phyloP scores from a whole-genome alignment of 2,888 invertebrate genomes.

The Idaea straminata region DNA sequence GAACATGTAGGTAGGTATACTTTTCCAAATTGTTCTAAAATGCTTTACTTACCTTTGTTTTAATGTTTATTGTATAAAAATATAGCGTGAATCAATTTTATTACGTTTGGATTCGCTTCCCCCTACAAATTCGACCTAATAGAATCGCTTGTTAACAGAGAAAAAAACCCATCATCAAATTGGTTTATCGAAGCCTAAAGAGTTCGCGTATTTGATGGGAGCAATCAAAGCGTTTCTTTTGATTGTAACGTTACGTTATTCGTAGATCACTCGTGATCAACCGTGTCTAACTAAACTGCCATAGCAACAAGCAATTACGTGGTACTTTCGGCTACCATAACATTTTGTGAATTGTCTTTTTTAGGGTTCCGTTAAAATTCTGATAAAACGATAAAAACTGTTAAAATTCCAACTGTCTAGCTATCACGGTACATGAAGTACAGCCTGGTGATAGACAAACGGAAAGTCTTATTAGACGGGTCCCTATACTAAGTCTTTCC shows the following conservation, averaged over 20 bases:
- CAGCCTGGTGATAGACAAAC: no score
- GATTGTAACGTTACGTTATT: slow-evolving; percentile 33
- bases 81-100: neutral
- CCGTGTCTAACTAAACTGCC: slow-evolving; percentile 29
- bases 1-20: no score
- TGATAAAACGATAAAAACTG: no score
- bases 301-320: slow-evolving; percentile 47
- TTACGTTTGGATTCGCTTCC: slow-evolving; percentile 18
- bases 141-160: slow-evolving; percentile 10
- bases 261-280: slow-evolving; percentile 33
- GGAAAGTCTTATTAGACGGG: no score
- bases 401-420: no score
- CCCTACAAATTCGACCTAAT: slow-evolving; percentile 14
- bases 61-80: no score
- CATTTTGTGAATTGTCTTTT: slow-evolving; percentile 26
- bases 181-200: slow-evolving; percentile 14
- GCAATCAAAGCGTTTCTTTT: slow-evolving; percentile 31
- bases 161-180: slow-evolving; percentile 14
- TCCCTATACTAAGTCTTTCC: no score
- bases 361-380: no score
- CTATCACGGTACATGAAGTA: no score
- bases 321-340: slow-evolving; percentile 30
- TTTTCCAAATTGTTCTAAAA: no score
- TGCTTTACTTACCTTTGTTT: no score
- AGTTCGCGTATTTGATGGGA: slow-evolving; percentile 16